Evolutionary conservation across 2,797 vertebrate genomes (phyloP), one percentile per base, ranked within the genome.

Genomic region (Cephalopachus bancanus): DNA sequence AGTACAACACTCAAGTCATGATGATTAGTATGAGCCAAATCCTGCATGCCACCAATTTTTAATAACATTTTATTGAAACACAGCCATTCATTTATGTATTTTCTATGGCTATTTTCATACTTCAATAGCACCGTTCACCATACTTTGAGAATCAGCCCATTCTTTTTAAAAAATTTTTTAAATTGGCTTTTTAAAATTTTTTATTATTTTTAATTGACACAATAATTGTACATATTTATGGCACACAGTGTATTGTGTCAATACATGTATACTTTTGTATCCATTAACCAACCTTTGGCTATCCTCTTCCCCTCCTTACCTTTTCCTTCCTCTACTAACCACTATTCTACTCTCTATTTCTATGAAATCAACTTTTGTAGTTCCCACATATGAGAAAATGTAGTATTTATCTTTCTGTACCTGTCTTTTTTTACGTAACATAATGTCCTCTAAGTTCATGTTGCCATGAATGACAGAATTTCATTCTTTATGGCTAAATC

Each of bases 11-110:
- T 85, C 51, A 24, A 81, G 33, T 37, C 28, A 30, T 83, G 20
- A 69, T 80, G 65, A 92, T 89, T 83, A 74, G 49, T 81, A 55
- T 92, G 55, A 85, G 14, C 59, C 37, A 92, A 59, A 80, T 74
- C 59, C 57, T 65, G n/a, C 24, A 16, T 75, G 19, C 0, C 2
- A 75, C 19, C 78, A 87, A 22, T 64, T 62, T 87, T 60, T 37
- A 72, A 59, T 67, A 72, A 86, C 5, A 44, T 78, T 22, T 95
- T 71, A 49, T 12, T 80, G 62, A 20, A 79, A 81, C 57, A 91
- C 59, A 87, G 60, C 12, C 76, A 57, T 79, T 59, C 55, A 79
- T 79, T 79, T 79, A 79, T 0, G 0, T 79, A 59, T 79, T 37
- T 11, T 59, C 76, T 79, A 24, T 79, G 76, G 76, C 76, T 79